Conservation (phyloP, 2,797 vertebrate species). For the Brachyrhaphis roseni region DNA sequence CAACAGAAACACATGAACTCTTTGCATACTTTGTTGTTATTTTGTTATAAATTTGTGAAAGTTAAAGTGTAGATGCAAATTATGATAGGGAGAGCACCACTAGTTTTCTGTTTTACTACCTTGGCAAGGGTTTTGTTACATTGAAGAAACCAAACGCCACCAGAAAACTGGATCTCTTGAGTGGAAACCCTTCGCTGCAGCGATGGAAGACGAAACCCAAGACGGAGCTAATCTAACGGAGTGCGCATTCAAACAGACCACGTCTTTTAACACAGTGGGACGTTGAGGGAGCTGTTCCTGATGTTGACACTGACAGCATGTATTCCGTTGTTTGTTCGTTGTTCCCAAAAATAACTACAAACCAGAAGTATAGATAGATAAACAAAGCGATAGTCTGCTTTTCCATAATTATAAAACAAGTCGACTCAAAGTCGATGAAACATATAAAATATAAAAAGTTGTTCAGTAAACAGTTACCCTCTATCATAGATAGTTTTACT, state of each 20-base stretch:
- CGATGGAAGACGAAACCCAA: slow-evolving; percentile 55
- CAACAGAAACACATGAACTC: background rate
- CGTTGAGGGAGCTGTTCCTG: background rate
- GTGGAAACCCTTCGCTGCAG: slow-evolving; percentile 33
- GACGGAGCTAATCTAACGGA: slow-evolving; percentile 46
- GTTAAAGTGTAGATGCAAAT: background rate
- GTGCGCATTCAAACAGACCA: slow-evolving; percentile 21
- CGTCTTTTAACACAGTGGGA: background rate
- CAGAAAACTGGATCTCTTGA: slow-evolving; percentile 40
- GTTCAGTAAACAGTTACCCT: background rate
- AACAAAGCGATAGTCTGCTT: background rate
- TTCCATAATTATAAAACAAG: background rate
- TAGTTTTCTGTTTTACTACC: slow-evolving; percentile 20
- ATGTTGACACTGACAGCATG: background rate
- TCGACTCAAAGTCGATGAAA: background rate
- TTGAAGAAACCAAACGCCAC: slow-evolving; percentile 71
- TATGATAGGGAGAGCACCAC: slow-evolving; percentile 22
- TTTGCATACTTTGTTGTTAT: background rate
- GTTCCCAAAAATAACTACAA: slow-evolving; percentile 21
- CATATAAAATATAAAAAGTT: background rate
- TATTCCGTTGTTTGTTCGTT: background rate
- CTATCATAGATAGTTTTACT: background rate
- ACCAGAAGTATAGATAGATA: background rate
- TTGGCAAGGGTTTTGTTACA: slow-evolving; percentile 63
- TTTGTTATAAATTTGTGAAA: background rate